These are phyloP conservation scores for Orthonyx spaldingii DNA, from an alignment of 2,113 vertebrate species.

Conservation along the genomic window DNA sequence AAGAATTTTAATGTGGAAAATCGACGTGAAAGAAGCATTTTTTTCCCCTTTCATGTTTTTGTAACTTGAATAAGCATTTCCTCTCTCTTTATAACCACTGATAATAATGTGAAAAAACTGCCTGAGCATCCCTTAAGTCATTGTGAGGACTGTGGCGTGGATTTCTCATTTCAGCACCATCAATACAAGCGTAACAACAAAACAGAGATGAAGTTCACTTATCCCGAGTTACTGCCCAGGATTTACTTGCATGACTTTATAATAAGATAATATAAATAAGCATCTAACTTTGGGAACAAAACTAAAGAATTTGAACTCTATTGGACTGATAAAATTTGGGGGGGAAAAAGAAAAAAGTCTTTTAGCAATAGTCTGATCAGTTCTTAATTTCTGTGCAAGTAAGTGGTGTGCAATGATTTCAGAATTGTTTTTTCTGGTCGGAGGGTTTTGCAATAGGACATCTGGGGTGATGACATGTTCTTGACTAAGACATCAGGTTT, in stretches of 20 bases:
- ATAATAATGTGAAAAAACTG: neutral
- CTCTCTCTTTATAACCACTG: neutral
- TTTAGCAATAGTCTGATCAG: neutral
- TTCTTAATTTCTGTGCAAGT: neutral
- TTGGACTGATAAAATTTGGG: neutral
- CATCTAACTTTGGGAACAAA: neutral
- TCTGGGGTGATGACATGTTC: neutral
- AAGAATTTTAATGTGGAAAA: constrained; percentile 38
- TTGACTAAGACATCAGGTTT: neutral
- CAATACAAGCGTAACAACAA: neutral
- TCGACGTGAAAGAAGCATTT: neutral
- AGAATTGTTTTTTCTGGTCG: neutral
- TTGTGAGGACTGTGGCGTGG: neutral
- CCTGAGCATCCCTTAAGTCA: neutral
- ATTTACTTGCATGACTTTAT: neutral
- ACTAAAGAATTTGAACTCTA: neutral
- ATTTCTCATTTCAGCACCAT: neutral
- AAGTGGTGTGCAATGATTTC: neutral
- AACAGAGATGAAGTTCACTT: neutral
- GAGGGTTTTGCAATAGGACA: neutral
- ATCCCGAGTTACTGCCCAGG: neutral
- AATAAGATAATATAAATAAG: neutral
- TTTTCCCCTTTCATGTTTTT: neutral
- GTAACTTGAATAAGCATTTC: neutral
- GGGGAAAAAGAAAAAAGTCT: neutral